phyloP scores from a whole-genome alignment of 2,888 invertebrate genomes.

The Hylaea fasciaria region DNA sequence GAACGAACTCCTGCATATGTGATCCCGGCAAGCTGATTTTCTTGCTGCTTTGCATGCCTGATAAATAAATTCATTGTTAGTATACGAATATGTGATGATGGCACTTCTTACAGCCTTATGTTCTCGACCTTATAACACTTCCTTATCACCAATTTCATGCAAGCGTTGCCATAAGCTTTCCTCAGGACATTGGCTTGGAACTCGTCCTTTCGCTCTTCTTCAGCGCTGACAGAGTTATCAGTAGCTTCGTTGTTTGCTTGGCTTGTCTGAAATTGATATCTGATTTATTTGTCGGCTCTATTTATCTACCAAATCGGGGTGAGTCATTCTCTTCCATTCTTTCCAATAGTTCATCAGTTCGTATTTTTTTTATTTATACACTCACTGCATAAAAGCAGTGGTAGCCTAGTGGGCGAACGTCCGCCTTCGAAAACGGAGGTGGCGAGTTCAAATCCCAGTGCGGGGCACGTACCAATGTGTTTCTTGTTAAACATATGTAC shows the following conservation, averaged over 20 bases:
- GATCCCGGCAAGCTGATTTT: slow-evolving; percentile 43
- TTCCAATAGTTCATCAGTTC: too few species aligned
- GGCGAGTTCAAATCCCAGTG: too few species aligned
- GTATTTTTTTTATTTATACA: too few species aligned
- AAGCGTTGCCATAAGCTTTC: slow-evolving; percentile 64
- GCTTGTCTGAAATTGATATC: slow-evolving; percentile 20
- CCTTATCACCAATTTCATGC: slow-evolving; percentile 60
- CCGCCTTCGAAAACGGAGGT: too few species aligned
- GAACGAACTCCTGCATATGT: slow-evolving; percentile 46
- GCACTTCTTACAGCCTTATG: too few species aligned
- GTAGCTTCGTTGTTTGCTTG: background rate
- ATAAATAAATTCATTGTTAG: background rate
- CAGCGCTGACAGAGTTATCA: slow-evolving; percentile 32
- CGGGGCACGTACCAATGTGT: too few species aligned
- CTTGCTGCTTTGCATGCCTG: slow-evolving; percentile 54
- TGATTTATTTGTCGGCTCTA: background rate
- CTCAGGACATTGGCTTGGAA: slow-evolving; percentile 52
- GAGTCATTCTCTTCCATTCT: too few species aligned
- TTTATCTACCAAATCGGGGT: too few species aligned
- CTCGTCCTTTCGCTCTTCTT: slow-evolving; percentile 42
- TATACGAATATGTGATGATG: too few species aligned
- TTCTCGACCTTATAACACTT: slow-evolving; percentile 63
- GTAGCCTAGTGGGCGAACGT: too few species aligned
- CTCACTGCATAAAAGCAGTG: too few species aligned
- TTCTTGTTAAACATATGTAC: too few species aligned